Evolutionary conservation across 2,797 vertebrate species (phyloP).

Genomic region (Saxicola maurus): DNA sequence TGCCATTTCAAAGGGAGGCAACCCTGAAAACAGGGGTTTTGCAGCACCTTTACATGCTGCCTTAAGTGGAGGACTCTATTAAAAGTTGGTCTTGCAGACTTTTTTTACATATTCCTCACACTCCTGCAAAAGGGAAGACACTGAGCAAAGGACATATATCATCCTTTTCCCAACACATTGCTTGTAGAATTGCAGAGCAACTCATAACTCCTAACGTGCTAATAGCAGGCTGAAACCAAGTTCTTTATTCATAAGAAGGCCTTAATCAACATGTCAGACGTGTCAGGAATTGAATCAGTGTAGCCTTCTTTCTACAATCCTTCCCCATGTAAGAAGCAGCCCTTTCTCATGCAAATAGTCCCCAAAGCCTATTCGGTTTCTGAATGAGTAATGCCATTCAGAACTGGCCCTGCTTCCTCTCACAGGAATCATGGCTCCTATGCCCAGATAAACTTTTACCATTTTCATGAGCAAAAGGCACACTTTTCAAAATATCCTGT

Average conservation of each 20-base stretch:
- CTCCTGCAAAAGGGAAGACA: not conserved
- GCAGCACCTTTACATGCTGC: not conserved
- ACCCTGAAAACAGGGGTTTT: not conserved
- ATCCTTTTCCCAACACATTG: not conserved
- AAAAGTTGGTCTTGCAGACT: not conserved
- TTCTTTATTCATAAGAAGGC: not conserved
- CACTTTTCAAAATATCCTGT: not conserved
- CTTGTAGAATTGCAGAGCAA: not conserved
- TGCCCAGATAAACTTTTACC: not conserved
- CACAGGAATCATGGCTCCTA: not conserved
- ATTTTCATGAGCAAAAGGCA: not conserved
- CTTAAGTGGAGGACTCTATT: not conserved
- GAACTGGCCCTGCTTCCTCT: not conserved
- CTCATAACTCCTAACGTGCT: fast-evolving
- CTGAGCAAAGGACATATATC: not conserved
- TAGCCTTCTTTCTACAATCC: not conserved
- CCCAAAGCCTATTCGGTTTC: not conserved
- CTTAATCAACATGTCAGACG: slow-evolving; percentile 8
- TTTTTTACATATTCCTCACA: not conserved
- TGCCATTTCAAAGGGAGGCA: not conserved
- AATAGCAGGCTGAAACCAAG: not conserved
- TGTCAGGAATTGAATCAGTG: not conserved
- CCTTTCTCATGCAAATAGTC: slow-evolving; percentile 40
- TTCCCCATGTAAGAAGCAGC: not conserved
- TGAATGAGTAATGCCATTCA: slow-evolving; percentile 1